Base-by-base conservation (phyloP, 2,888 invertebrate genomes). In the Macaria notata region DNA sequence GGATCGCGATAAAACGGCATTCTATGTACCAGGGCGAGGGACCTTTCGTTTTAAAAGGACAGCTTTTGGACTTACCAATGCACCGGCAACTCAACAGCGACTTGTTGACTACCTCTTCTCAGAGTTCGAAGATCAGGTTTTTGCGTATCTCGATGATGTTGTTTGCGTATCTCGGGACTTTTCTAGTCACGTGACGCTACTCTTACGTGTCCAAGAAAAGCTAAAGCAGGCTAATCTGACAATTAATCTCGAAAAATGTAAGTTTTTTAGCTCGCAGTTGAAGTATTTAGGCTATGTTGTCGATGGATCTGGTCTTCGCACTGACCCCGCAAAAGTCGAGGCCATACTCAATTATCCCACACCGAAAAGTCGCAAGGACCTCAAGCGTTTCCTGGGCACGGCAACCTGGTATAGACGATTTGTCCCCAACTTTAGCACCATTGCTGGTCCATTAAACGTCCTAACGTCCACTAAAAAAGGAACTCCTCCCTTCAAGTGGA, bases 381-480 rank as follows among this genome's bases (percentile, higher is more conserved):
- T 47, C 4, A 36, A 29, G 8, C 4, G 46, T 19, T 47, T 47
- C 19, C 7, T 47, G 1, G 46, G 46, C 8, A 47, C 46, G 4
- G 36, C 36, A 3, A 19, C 36, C 3, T 47, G 46, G 46, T 47
- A 36, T 19, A 31, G 46, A 19, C 33, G 48, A n/a, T 48, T 39
- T 48, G 30, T 48, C 0, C 39, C 48, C 9, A 48, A 48, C 5
- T 48, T 48, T 4, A 48, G 48, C 9, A 3, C 39, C 39, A 48
- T 39, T 2, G 39, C 48, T 4, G 3, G 4, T 19, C 71, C 73
- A 0, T 42, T 72, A 2, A 72, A 71, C 31, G 54, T 31, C 5
- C 45, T 73, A 4, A 71, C 70, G 0, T 68, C 67, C 0, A 59
- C 42, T 5, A 51, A 52, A 8, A 72, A 70, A 9, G 51, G 54